Evolutionary conservation across 2,888 invertebrate species (phyloP).

Genomic region (Papilio gigon): DNA sequence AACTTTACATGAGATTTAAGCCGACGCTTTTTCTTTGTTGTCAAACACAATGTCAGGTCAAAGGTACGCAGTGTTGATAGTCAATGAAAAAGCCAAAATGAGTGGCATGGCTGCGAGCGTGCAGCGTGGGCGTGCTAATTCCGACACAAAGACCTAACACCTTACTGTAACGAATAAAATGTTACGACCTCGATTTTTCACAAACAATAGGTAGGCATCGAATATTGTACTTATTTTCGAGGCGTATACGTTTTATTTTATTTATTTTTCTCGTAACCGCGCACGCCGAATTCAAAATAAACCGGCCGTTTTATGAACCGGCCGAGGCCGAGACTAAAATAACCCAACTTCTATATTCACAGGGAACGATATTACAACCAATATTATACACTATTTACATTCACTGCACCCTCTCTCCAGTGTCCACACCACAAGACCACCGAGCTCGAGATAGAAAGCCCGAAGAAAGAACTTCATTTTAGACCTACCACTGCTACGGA

Average conservation of each 20-base stretch:
- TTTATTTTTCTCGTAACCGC: slow-evolving; percentile 64
- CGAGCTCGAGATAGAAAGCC: background rate
- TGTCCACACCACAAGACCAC: background rate
- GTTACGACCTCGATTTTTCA: slow-evolving; percentile 49
- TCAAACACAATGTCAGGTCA: slow-evolving; percentile 21
- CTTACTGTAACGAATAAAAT: slow-evolving; percentile 51
- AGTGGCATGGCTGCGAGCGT: slow-evolving; percentile 24
- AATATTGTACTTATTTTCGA: slow-evolving; percentile 44
- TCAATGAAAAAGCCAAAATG: slow-evolving; percentile 37
- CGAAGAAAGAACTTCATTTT: background rate
- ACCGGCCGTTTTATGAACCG: slow-evolving; percentile 68
- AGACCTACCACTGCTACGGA: background rate
- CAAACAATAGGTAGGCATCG: slow-evolving; percentile 48
- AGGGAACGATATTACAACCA: slow-evolving; percentile 44
- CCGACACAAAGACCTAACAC: slow-evolving; percentile 56
- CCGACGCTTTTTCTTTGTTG: slow-evolving; percentile 18
- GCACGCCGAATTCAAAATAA: slow-evolving; percentile 70
- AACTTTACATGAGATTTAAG: slow-evolving; percentile 1
- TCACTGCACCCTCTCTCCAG: slow-evolving; percentile 9
- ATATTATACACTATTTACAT: slow-evolving; percentile 28
- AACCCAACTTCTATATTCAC: slow-evolving; percentile 54
- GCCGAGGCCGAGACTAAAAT: slow-evolving; percentile 65
- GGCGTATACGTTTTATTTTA: slow-evolving; percentile 50
- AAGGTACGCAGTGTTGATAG: slow-evolving; percentile 34
- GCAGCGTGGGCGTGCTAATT: slow-evolving; percentile 49